Percentiles rank a stretch among this genome's conserved stretches.
These are phyloP conservation scores for Neolamprologus longior DNA, from an alignment of 2,113 vertebrate genomes.

Conservation along the genomic window DNA sequence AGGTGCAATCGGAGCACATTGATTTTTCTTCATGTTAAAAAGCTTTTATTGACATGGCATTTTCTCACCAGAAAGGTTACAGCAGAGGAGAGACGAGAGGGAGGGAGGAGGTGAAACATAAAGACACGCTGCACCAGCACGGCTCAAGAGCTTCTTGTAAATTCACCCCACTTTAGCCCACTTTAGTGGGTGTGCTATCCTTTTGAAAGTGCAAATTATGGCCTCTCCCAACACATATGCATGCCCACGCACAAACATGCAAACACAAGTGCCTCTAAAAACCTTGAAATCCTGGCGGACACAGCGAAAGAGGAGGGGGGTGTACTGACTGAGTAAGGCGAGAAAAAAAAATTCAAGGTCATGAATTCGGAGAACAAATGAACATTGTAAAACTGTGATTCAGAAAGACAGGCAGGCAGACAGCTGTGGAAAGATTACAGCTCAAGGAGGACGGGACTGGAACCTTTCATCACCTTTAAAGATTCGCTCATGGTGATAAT, in stretches of 20 bases:
- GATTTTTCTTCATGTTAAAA: slow-evolving; percentile 58
- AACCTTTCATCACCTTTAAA: slow-evolving; percentile 44
- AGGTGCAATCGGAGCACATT: slow-evolving; percentile 41
- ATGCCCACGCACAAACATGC: not conserved
- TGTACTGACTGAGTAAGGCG: not conserved
- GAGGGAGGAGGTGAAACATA: slow-evolving; percentile 5
- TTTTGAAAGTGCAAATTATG: not conserved
- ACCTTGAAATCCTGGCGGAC: not conserved
- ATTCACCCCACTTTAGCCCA: slow-evolving; percentile 27
- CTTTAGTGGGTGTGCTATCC: not conserved
- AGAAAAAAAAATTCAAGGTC: not conserved
- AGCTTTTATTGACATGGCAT: slow-evolving; percentile 61
- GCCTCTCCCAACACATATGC: not conserved
- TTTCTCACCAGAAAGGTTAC: slow-evolving; percentile 50
- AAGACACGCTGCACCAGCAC: not conserved
- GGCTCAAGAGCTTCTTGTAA: not conserved
- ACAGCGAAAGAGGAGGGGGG: not conserved
- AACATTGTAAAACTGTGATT: not conserved
- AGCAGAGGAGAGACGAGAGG: not conserved
- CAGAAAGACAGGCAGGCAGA: not conserved
- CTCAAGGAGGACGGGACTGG: not conserved
- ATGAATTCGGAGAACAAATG: not conserved
- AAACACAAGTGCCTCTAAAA: not conserved
- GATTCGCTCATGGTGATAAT: slow-evolving; percentile 41
- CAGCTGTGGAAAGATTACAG: not conserved